Evolutionary conservation across 2,888 invertebrate genomes (phyloP).

Genomic region (Macrosiphum euphorbiae): DNA sequence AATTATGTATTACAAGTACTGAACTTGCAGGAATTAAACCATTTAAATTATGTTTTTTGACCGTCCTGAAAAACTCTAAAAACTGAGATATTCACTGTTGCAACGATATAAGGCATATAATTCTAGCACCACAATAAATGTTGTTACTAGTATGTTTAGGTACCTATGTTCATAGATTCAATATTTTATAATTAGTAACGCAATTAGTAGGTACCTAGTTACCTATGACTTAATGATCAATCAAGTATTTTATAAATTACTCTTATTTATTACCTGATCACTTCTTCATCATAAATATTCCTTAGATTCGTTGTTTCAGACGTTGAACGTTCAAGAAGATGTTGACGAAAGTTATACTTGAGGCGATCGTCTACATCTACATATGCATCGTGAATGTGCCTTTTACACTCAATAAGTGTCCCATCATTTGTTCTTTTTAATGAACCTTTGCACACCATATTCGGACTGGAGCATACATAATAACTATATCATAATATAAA

Average conservation of each 20-base stretch:
- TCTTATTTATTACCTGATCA: not conserved
- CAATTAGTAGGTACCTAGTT: no score
- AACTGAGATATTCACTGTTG: no score
- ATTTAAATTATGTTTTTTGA: no score
- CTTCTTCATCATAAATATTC: not conserved
- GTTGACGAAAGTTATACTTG: not conserved
- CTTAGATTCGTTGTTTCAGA: not conserved
- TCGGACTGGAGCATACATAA: not conserved
- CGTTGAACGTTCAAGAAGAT: not conserved
- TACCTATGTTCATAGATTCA: no score
- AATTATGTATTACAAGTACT: no score
- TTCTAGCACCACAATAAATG: no score
- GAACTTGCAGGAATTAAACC: no score
- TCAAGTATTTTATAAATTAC: not conserved
- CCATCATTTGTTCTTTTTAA: not conserved
- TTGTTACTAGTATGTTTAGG: no score
- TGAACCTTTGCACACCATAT: not conserved
- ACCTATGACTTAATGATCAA: no score
- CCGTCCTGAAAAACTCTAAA: no score
- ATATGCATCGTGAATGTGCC: not conserved
- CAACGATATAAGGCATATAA: no score
- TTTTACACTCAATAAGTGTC: not conserved
- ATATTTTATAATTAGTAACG: no score
- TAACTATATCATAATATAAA: not conserved
- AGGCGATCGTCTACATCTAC: not conserved